Evolutionary conservation across 2,888 invertebrate genomes (phyloP).

Genomic region (Hipparchia semele): DNA sequence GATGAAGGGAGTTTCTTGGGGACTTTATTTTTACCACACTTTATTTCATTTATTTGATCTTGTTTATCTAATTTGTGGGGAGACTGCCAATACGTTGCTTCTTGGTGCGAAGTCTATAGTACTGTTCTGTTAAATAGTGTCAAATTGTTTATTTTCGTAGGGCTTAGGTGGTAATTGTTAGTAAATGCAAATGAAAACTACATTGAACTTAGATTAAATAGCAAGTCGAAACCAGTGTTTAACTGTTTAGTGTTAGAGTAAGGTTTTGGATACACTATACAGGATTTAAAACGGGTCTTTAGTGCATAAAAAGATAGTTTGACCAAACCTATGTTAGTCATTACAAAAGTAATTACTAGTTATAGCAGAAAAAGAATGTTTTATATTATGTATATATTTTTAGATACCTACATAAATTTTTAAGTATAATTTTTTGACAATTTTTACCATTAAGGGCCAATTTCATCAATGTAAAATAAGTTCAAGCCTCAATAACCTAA

Average conservation of each 20-base stretch:
- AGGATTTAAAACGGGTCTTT: slow-evolving; percentile 18
- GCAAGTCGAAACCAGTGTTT: neutral
- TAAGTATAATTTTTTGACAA: slow-evolving; percentile 21
- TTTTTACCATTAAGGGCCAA: slow-evolving; percentile 8
- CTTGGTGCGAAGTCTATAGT: too few relatives aligned
- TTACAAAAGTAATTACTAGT: slow-evolving; percentile 8
- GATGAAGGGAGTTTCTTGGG: too few relatives aligned
- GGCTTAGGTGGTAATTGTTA: too few relatives aligned
- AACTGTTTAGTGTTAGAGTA: neutral
- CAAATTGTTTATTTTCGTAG: too few relatives aligned
- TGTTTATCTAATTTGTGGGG: too few relatives aligned
- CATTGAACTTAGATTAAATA: neutral
- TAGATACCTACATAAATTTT: neutral
- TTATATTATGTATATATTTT: slow-evolving; percentile 2
- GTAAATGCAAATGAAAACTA: neutral
- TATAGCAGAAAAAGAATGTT: neutral
- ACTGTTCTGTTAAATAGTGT: too few relatives aligned
- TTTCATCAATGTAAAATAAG: too few relatives aligned
- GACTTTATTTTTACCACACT: too few relatives aligned
- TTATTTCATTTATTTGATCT: too few relatives aligned
- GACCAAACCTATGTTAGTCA: slow-evolving; percentile 16
- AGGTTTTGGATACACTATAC: neutral
- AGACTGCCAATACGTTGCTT: too few relatives aligned
- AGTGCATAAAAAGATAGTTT: neutral
- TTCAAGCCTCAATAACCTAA: too few relatives aligned